Percentiles rank a stretch among this genome's conserved stretches.
Evolutionary conservation across 2,113 vertebrate species (phyloP).

Genomic region (Sturnira hondurensis): DNA sequence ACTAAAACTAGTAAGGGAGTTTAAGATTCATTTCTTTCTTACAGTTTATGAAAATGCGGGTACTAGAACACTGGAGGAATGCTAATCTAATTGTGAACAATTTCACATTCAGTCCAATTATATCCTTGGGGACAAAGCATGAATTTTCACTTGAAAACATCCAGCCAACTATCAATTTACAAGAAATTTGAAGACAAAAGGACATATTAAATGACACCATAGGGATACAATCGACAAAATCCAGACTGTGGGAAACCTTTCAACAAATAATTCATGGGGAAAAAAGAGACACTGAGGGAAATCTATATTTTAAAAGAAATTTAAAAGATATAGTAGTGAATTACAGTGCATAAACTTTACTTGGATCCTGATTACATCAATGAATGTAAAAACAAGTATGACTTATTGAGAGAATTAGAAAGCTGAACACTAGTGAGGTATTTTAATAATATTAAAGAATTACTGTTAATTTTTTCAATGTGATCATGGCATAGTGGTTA

Average conservation of each 20-base stretch:
- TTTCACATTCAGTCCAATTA: not conserved
- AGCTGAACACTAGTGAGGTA: not conserved
- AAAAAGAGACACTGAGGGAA: not conserved
- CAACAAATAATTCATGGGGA: not conserved
- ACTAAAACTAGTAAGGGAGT: not conserved
- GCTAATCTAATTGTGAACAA: not conserved
- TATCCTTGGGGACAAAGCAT: not conserved
- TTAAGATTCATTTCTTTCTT: not conserved
- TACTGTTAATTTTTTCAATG: not conserved
- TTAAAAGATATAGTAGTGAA: not conserved
- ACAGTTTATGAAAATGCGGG: not conserved
- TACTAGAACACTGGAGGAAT: not conserved
- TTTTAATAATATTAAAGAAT: not conserved
- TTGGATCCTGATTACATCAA: conserved; percentile 4
- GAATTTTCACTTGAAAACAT: not conserved
- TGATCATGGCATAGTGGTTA: not conserved
- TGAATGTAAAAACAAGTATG: not conserved
- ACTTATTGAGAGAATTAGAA: not conserved
- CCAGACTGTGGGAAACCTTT: not conserved
- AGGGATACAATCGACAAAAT: not conserved
- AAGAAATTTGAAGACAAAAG: not conserved
- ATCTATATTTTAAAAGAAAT: not conserved
- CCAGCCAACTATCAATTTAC: not conserved
- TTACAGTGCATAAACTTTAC: not conserved
- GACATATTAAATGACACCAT: not conserved